phyloP scores from a whole-genome alignment of 2,888 invertebrate genomes.

The Ferrisia virgata region DNA sequence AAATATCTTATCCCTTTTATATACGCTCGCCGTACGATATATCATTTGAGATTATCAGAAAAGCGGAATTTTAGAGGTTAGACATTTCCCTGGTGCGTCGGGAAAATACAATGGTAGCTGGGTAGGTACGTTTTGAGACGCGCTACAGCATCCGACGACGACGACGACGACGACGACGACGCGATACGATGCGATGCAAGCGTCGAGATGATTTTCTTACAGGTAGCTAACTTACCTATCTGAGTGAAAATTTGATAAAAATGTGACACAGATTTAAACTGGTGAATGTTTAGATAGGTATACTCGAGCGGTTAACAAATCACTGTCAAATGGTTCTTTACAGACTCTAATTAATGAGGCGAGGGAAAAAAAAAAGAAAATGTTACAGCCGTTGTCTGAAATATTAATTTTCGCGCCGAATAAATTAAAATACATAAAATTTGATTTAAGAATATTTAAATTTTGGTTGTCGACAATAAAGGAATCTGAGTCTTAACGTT shows the following conservation, averaged over 20 bases:
- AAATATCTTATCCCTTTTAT: background rate
- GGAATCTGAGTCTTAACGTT: constrained; percentile 21
- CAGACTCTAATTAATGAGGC: constrained; percentile 24
- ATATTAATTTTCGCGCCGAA: constrained; percentile 19
- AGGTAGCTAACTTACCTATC: too few species aligned
- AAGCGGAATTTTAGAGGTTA: background rate
- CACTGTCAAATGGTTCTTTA: background rate
- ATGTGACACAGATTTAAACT: constrained; percentile 3
- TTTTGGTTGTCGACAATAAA: constrained; percentile 13
- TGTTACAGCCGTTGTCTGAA: constrained; percentile 25
- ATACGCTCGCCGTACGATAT: background rate
- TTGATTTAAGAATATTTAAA: constrained; percentile 29
- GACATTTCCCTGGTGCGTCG: background rate
- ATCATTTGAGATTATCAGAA: constrained; percentile 15
- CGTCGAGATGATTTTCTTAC: background rate
- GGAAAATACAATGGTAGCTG: background rate
- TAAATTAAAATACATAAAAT: constrained; percentile 34
- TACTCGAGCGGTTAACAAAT: background rate
- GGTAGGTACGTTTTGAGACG: too few species aligned
- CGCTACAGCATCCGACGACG: too few species aligned
- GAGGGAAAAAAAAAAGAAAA: constrained; percentile 10
- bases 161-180: too few species aligned
- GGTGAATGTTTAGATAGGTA: background rate
- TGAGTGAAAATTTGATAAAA: constrained; percentile 19
- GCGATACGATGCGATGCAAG: background rate